Evolutionary conservation across 1,140 invertebrate genomes (phyloP).

Genomic region (Cepaea nemoralis): DNA sequence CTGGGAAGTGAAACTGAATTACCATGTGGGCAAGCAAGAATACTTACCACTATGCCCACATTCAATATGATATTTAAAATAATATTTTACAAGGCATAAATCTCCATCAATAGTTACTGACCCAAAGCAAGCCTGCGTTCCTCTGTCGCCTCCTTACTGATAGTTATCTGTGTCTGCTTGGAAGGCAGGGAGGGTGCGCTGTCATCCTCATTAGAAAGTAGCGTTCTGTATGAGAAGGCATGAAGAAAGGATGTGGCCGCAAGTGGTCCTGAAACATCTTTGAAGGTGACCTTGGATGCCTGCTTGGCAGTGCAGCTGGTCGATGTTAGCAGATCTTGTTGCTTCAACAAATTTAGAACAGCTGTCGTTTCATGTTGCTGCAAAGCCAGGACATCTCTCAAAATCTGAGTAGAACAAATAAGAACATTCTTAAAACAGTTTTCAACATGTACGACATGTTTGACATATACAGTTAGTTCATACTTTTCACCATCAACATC

Average conservation of each 20-base stretch:
- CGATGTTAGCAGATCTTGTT: slow-evolving; percentile 47
- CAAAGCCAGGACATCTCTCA: slow-evolving; percentile 48
- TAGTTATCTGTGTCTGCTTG: slow-evolving; percentile 41
- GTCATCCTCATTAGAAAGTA: slow-evolving; percentile 49
- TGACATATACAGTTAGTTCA: too few species aligned
- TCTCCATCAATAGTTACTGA: slow-evolving; percentile 47
- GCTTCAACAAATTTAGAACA: slow-evolving; percentile 50
- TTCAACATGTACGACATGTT: not conserved
- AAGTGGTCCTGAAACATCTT: slow-evolving; percentile 47
- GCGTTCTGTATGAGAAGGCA: slow-evolving; percentile 62
- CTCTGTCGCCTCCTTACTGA: slow-evolving; percentile 57
- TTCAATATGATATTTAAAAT: too few species aligned
- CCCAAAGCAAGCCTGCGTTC: slow-evolving; percentile 58
- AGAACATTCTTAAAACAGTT: not conserved
- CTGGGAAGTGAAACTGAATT: too few species aligned
- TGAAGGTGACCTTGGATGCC: slow-evolving; percentile 50
- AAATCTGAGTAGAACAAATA: slow-evolving; percentile 26
- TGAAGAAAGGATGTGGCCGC: slow-evolving; percentile 56
- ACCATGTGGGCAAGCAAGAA: too few species aligned
- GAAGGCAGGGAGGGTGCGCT: slow-evolving; percentile 4
- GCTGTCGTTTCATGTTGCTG: slow-evolving; percentile 55
- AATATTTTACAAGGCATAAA: too few species aligned
- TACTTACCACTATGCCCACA: too few species aligned
- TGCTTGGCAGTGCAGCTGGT: slow-evolving; percentile 21
- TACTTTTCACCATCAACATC: too few species aligned